Evolutionary conservation across 2,888 invertebrate species (phyloP).

Genomic region (Flexamia atlantica): DNA sequence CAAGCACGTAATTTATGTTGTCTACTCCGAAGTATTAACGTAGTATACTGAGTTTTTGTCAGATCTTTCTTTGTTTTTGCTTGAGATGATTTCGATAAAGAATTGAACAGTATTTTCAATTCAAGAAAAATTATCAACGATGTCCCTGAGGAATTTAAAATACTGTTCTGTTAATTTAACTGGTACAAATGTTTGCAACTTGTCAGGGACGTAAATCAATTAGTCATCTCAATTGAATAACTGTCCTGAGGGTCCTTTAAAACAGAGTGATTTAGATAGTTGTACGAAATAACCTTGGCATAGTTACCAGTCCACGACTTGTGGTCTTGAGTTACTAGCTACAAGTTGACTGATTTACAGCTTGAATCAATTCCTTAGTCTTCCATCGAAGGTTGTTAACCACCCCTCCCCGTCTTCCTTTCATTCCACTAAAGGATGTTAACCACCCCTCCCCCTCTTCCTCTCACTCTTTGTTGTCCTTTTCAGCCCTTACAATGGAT

Average conservation of each 20-base stretch:
- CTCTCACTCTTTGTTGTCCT: background rate
- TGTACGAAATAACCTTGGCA: conserved; percentile 23
- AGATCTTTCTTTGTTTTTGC: too few species aligned
- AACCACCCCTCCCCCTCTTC: background rate
- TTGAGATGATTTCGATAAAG: too few species aligned
- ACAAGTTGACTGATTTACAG: conserved; percentile 23
- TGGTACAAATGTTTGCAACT: background rate
- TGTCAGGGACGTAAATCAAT: background rate
- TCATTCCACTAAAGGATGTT: too few species aligned
- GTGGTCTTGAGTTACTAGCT: conserved; percentile 1
- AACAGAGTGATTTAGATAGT: background rate
- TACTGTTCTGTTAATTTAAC: too few species aligned
- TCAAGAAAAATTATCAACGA: too few species aligned
- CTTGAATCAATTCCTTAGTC: conserved; percentile 11
- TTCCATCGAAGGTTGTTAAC: background rate
- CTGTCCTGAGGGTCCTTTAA: background rate
- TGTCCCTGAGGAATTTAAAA: too few species aligned
- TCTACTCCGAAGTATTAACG: too few species aligned
- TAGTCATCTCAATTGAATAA: background rate
- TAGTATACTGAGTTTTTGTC: too few species aligned
- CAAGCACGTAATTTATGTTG: too few species aligned
- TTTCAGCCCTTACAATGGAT: background rate
- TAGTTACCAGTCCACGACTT: conserved; percentile 1
- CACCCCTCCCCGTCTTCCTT: background rate
- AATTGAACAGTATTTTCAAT: too few species aligned